Evolutionary conservation across 1,140 invertebrate species (phyloP).

Genomic region (Solen grandis): DNA sequence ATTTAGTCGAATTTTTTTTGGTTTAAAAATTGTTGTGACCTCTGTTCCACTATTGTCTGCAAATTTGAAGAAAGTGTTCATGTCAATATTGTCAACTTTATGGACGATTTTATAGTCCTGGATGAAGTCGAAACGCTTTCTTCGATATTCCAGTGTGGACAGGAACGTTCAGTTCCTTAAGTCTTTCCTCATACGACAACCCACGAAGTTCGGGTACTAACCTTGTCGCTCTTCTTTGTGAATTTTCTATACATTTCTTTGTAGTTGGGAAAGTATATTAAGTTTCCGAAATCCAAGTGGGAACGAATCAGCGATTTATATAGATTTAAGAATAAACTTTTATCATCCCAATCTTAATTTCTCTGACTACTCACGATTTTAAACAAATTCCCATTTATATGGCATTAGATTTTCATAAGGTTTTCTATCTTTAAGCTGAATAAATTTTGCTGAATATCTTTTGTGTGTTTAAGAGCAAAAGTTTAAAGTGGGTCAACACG

Average conservation of each 20-base stretch:
- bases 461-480: too few relatives aligned
- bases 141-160: not conserved
- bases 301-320: constrained; percentile 32
- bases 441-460: too few relatives aligned
- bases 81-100: constrained; percentile 1
- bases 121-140: not conserved
- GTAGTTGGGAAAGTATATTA: not conserved
- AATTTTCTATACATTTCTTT: not conserved
- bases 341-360: too few relatives aligned
- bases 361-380: too few relatives aligned
- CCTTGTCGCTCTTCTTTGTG: constrained; percentile 1
- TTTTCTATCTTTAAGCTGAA: too few relatives aligned
- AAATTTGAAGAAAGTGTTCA: not conserved
- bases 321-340: constrained; percentile 30
- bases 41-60: not conserved
- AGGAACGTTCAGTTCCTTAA: constrained; percentile 7
- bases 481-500: too few relatives aligned
- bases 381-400: too few relatives aligned
- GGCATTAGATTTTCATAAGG: too few relatives aligned
- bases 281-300: constrained; percentile 37
- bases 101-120: not conserved
- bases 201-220: constrained; percentile 12
- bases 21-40: too few relatives aligned
- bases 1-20: too few relatives aligned
- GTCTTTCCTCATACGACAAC: not conserved